These are phyloP conservation scores for Pectinophora gossypiella DNA, from an alignment of 1,140 invertebrate genomes.

Conservation along the genomic window DNA sequence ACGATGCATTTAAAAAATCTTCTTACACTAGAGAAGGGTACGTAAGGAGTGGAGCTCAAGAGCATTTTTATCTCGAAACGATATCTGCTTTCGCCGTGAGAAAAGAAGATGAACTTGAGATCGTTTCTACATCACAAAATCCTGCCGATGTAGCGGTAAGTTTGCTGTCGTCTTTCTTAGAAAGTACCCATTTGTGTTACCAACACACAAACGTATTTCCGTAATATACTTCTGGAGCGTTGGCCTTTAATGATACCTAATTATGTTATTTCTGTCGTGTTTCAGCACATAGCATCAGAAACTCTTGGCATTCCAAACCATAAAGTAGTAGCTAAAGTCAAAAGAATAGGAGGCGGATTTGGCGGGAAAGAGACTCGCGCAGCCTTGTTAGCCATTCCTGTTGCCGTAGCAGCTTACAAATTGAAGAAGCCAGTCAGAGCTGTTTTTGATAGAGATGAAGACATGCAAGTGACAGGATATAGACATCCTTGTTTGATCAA, in stretches of 20 bases:
- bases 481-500: slow-evolving; percentile 86
- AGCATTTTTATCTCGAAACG: slow-evolving; percentile 96
- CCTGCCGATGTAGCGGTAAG: slow-evolving; percentile 80
- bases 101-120: slow-evolving; percentile 89
- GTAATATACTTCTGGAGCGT: no score
- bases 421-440: slow-evolving; percentile 82
- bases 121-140: slow-evolving; percentile 90
- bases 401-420: slow-evolving; percentile 77
- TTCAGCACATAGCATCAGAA: slow-evolving; percentile 75
- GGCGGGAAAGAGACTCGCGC: slow-evolving; percentile 88
- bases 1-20: slow-evolving; percentile 79
- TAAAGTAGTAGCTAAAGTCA: slow-evolving; percentile 81
- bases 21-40: slow-evolving; percentile 83
- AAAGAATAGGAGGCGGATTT: slow-evolving; percentile 89
- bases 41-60: slow-evolving; percentile 91
- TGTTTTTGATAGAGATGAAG: slow-evolving; percentile 88
- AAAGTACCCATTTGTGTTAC: no score
- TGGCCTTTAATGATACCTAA: no score
- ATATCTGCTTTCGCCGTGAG: slow-evolving; percentile 84
- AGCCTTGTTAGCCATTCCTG: slow-evolving; percentile 71
- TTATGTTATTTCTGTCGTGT: no score
- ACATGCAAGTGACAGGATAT: slow-evolving; percentile 86
- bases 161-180: no score
- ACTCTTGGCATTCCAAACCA: slow-evolving; percentile 81
- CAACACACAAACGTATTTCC: no score